phyloP scores from a whole-genome alignment of 2,113 vertebrate genomes.

The Gadus chalcogrammus region DNA sequence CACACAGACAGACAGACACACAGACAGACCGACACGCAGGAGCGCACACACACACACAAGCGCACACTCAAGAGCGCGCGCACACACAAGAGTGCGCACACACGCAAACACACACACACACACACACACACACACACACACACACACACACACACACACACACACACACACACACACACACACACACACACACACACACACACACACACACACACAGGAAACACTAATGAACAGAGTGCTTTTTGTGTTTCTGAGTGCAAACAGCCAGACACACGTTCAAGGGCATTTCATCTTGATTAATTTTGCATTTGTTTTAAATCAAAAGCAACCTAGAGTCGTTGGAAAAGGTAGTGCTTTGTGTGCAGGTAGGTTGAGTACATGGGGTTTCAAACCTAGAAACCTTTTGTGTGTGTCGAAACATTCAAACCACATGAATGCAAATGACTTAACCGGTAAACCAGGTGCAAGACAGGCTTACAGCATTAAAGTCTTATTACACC shows the following conservation, averaged over 20 bases:
- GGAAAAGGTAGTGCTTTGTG: too few species aligned
- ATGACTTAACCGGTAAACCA: too few species aligned
- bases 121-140: neutral
- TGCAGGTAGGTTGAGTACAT: too few species aligned
- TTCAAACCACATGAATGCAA: too few species aligned
- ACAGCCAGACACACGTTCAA: neutral
- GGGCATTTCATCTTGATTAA: too few species aligned
- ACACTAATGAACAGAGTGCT: too few species aligned
- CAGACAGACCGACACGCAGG: constrained; percentile 21
- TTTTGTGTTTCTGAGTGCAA: neutral
- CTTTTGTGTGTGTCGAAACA: too few species aligned
- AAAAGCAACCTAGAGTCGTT: too few species aligned
- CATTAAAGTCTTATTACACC: too few species aligned
- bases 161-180: neutral
- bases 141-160: neutral
- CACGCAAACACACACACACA: neutral
- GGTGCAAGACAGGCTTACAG: too few species aligned
- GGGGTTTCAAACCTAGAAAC: too few species aligned
- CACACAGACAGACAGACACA: neutral
- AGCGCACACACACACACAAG: constrained; percentile 2
- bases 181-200: neutral
- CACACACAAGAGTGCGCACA: constrained; percentile 2
- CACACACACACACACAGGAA: constrained; percentile 10
- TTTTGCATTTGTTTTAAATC: too few species aligned
- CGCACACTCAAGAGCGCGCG: neutral